Conservation (phyloP, 2,797 vertebrate species). For the Micromesistius poutassou region DNA sequence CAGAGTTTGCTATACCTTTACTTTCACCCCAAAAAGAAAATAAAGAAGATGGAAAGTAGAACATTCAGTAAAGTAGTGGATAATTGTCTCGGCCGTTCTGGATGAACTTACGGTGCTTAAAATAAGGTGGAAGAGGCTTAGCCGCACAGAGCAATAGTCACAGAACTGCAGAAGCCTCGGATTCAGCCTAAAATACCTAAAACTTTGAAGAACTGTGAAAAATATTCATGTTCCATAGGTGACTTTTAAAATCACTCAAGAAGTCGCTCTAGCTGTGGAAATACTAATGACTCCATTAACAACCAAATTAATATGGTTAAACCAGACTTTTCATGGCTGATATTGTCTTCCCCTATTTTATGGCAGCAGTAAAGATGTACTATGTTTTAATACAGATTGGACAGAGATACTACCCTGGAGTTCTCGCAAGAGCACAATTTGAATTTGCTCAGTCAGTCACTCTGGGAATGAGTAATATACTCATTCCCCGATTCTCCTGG, state of each 20-base stretch:
- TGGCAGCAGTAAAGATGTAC: neutral
- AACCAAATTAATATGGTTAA: neutral
- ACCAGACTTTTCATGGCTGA: neutral
- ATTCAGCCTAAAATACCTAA: neutral
- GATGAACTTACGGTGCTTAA: neutral
- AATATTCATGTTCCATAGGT: neutral
- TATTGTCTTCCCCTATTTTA: neutral
- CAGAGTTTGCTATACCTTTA: neutral
- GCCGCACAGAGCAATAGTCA: neutral
- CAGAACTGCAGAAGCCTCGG: neutral
- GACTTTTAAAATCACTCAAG: neutral
- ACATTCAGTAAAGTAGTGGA: slow-evolving; percentile 42
- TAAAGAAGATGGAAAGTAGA: slow-evolving; percentile 54
- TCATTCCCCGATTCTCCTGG: too few species aligned
- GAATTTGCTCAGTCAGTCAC: too few species aligned
- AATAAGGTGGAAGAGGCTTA: neutral
- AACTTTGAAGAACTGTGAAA: neutral
- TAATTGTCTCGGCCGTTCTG: neutral
- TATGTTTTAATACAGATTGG: neutral
- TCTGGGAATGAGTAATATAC: too few species aligned
- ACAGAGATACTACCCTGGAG: neutral
- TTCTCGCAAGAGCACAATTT: too few species aligned
- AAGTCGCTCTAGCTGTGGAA: neutral
- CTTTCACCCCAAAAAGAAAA: slow-evolving; percentile 13
- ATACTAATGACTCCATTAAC: neutral